phyloP scores from a whole-genome alignment of 2,888 invertebrate genomes.

The Meandrusa payeni region DNA sequence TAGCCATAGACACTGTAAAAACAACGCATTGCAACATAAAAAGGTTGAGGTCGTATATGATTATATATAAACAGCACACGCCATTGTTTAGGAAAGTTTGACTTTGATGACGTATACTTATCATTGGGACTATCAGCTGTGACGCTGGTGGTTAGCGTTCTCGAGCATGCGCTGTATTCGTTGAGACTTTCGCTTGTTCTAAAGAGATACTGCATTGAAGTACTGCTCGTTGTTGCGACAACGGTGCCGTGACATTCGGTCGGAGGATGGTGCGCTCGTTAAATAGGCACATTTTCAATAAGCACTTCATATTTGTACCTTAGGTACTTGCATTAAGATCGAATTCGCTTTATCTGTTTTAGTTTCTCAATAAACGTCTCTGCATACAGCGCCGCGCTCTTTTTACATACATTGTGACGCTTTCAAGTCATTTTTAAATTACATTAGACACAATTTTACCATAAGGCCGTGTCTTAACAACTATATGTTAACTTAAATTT shows the following conservation, averaged over 20 bases:
- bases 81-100: background rate
- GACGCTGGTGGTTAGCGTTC: slow-evolving; percentile 64
- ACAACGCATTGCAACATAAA: too few relatives aligned
- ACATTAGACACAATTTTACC: slow-evolving; percentile 12
- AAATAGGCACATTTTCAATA: slow-evolving; percentile 39
- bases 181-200: slow-evolving; percentile 75
- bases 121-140: slow-evolving; percentile 12
- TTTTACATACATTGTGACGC: slow-evolving; percentile 37
- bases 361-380: slow-evolving; percentile 34
- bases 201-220: slow-evolving; percentile 41
- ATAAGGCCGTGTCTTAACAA: slow-evolving; percentile 7
- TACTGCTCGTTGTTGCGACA: slow-evolving; percentile 46
- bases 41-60: too few relatives aligned
- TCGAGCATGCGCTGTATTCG: slow-evolving; percentile 78
- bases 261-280: slow-evolving; percentile 77
- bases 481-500: too few relatives aligned
- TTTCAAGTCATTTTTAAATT: slow-evolving; percentile 28
- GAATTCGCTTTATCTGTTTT: slow-evolving; percentile 21
- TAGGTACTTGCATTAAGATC: slow-evolving; percentile 15
- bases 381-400: slow-evolving; percentile 47
- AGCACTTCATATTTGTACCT: slow-evolving; percentile 23
- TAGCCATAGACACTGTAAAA: too few relatives aligned
- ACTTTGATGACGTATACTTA: slow-evolving; percentile 1
- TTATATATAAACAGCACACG: too few relatives aligned
- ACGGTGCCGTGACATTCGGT: slow-evolving; percentile 58